Conservation (phyloP, 2,888 invertebrate genomes). For the Nycteola revayana region DNA sequence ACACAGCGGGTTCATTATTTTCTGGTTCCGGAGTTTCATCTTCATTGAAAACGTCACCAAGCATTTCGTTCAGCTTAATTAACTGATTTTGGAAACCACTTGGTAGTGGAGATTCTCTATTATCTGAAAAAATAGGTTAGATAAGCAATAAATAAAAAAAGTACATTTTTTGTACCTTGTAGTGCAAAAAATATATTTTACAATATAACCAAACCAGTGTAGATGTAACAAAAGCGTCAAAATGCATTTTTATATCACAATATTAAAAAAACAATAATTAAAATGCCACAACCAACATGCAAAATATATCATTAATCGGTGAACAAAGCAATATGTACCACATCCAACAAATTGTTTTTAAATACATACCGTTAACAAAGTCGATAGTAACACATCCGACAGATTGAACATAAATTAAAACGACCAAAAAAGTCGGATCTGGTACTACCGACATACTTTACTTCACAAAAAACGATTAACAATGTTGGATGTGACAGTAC, state of each 20-base stretch:
- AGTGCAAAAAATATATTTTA: background rate
- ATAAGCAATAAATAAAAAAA: background rate
- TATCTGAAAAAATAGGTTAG: background rate
- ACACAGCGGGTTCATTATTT: background rate
- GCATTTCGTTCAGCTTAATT: background rate
- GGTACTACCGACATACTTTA: conserved; percentile 3
- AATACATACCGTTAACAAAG: too few relatives aligned
- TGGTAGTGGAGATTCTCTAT: too few relatives aligned
- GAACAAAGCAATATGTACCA: too few relatives aligned
- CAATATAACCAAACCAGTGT: too few relatives aligned
- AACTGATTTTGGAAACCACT: background rate
- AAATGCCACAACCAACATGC: too few relatives aligned
- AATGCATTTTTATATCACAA: too few relatives aligned
- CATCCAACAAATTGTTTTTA: too few relatives aligned
- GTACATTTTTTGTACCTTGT: background rate
- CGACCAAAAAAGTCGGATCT: background rate
- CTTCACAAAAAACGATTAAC: background rate
- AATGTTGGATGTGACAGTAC: background rate
- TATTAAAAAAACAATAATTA: too few relatives aligned
- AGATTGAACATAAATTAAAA: background rate
- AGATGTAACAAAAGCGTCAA: too few relatives aligned
- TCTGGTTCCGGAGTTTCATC: background rate
- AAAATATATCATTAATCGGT: too few relatives aligned
- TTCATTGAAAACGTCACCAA: background rate
- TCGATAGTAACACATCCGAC: conserved; percentile 2